Base-by-base conservation (phyloP, 1,140 invertebrate genomes). In the Bradynema listronoti region DNA sequence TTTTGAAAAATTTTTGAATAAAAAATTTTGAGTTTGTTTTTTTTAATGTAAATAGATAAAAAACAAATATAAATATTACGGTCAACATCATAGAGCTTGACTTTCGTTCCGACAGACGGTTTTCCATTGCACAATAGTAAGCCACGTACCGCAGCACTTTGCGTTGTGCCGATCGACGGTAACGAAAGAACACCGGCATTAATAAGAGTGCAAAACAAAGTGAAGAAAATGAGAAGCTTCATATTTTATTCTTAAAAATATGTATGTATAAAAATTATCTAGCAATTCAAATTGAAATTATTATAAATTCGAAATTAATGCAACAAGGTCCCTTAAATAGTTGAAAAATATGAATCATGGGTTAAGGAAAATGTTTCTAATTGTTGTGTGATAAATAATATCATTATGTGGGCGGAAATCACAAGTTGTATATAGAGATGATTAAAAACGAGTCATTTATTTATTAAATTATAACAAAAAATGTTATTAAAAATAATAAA, bases 41-140 rank as follows among this genome's bases (percentile, higher is more conserved):
- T 11, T 11, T 11, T 49, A 49, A 14, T 39, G 11, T 11, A 39
- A 39, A 19, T 11, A 39, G 36, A 39, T 11, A 19, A 39, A 39
- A 39, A 43, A 6, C 27, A 43, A 3, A 4, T 3, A n/a, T 25
- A 2, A 9, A 4, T n/a, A 3, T 36, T 16, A 30, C 66, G 46
- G 47, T 65, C 63, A 11, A 46, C 68, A 43, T 74, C 72, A 49
- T 74, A 74, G n/a, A 74, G 47, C 63, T 74, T 74, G 29, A 74
- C 63, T 55, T 77, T 74, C 7, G 69, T 61, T 22, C 59, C 54
- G 7, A 42, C 52, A 25, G 57, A 51, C n/a, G 73, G 70, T 34
- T 63, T 64, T 32, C 65, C 70, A 58, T 77, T 69, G 50, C 72
- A 74, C 11, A 62, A 60, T 7, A 74, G 50, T 16, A 49, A 45